Evolutionary conservation across 2,888 invertebrate genomes (phyloP).

Genomic region (Volucella inflata): DNA sequence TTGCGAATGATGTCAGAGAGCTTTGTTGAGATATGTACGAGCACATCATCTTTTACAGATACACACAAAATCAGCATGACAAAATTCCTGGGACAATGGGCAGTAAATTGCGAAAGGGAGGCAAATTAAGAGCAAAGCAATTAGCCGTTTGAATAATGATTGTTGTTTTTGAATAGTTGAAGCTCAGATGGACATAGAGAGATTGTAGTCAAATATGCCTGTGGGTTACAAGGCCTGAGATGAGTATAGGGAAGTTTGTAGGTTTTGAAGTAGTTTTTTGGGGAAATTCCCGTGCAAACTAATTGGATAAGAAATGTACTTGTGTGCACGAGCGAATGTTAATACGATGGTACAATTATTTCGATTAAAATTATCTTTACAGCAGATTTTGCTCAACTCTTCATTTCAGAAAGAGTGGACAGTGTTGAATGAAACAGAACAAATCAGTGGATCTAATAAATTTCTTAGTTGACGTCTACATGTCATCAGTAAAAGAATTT

Average conservation of each 20-base stretch:
- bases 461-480: too few species aligned
- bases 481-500: too few species aligned
- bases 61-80: conserved; percentile 56
- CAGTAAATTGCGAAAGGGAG: conserved; percentile 66
- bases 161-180: conserved; percentile 33
- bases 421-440: too few species aligned
- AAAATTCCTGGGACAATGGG: conserved; percentile 55
- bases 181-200: conserved; percentile 43
- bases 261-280: not conserved
- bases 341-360: too few species aligned
- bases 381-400: too few species aligned
- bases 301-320: too few species aligned
- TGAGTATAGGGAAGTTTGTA: not conserved
- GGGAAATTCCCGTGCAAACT: too few species aligned
- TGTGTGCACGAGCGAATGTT: too few species aligned
- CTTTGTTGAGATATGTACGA: conserved; percentile 32
- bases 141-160: conserved; percentile 39
- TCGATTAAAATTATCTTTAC: too few species aligned
- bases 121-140: conserved; percentile 72
- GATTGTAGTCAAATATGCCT: conserved; percentile 20
- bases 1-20: conserved; percentile 72
- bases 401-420: too few species aligned
- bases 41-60: not conserved
- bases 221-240: not conserved
- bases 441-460: too few species aligned